Evolutionary conservation across 2,888 invertebrate genomes (phyloP).

Genomic region (Ligdia adustata): DNA sequence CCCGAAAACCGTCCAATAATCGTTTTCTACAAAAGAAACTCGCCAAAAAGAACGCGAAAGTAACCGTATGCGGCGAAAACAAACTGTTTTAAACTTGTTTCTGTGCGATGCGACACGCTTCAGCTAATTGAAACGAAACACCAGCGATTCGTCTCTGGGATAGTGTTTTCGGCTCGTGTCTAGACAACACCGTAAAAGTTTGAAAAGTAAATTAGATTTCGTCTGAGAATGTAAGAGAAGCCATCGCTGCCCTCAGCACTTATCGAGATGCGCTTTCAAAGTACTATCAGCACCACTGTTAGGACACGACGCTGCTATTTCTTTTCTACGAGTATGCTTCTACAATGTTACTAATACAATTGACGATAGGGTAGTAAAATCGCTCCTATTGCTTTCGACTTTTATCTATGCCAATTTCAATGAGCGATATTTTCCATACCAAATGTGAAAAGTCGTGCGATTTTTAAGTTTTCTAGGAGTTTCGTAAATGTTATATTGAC

Average conservation of each 20-base stretch:
- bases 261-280: conserved; percentile 56
- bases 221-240: conserved; percentile 71
- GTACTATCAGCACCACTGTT: conserved; percentile 43
- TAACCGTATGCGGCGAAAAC: conserved; percentile 29
- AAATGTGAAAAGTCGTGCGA: no score
- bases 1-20: conserved; percentile 24
- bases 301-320: conserved; percentile 24
- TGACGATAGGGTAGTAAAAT: neutral
- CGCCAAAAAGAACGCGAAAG: conserved; percentile 19
- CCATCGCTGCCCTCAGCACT: conserved; percentile 65
- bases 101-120: conserved; percentile 20
- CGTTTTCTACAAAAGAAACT: conserved; percentile 22
- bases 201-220: conserved; percentile 74
- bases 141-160: conserved; percentile 25
- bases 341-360: conserved; percentile 6
- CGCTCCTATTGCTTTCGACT: neutral
- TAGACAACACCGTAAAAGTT: conserved; percentile 67
- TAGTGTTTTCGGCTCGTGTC: conserved; percentile 27
- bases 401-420: neutral
- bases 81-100: conserved; percentile 14
- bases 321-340: neutral
- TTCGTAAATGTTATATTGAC: no score
- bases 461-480: no score
- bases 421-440: neutral
- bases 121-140: conserved; percentile 54